phyloP scores from a whole-genome alignment of 2,888 invertebrate genomes.

The Troilus luridus region DNA sequence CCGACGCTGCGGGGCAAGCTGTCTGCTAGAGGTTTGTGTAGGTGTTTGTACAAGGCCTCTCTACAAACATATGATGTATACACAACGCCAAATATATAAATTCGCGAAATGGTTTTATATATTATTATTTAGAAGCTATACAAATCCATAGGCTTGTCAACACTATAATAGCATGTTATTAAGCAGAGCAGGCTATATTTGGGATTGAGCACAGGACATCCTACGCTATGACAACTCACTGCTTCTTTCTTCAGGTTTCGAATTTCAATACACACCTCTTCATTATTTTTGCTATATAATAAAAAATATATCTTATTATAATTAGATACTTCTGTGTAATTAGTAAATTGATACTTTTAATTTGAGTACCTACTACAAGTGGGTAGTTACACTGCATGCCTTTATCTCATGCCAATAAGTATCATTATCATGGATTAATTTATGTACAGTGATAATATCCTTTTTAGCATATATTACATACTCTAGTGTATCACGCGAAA shows the following conservation, averaged over 20 bases:
- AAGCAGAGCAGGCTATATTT: not conserved
- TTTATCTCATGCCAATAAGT: too few species aligned
- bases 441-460: too few species aligned
- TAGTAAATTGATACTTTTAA: too few species aligned
- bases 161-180: not conserved
- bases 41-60: slow-evolving; percentile 2
- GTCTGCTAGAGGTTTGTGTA: not conserved
- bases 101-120: not conserved
- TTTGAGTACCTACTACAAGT: too few species aligned
- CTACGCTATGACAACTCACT: not conserved
- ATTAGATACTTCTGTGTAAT: too few species aligned
- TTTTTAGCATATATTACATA: too few species aligned
- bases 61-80: not conserved
- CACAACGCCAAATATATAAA: not conserved
- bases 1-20: not conserved
- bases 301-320: too few species aligned
- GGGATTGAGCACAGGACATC: not conserved
- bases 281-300: not conserved
- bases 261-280: not conserved
- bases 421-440: too few species aligned
- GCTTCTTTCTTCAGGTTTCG: not conserved
- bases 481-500: too few species aligned
- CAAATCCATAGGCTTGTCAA: not conserved
- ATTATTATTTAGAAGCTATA: not conserved
- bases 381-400: too few species aligned